Percentiles rank a stretch among this genome's conserved stretches.
Evolutionary conservation across 2,113 vertebrate species (phyloP).

Genomic region (Ictalurus furcatus): DNA sequence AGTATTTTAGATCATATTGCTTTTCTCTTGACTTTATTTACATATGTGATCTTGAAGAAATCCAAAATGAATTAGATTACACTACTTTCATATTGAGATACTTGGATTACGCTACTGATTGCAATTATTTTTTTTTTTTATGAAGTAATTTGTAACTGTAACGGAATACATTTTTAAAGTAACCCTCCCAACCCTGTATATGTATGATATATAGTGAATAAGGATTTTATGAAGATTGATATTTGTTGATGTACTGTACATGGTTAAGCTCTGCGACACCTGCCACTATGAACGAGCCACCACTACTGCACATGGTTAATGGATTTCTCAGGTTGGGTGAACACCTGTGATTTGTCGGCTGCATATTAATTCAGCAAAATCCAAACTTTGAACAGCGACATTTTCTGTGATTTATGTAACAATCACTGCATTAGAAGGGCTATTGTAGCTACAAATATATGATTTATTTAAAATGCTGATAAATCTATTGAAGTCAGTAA

Average conservation of each 20-base stretch:
- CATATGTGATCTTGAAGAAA: too few relatives aligned
- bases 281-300: background rate
- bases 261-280: background rate
- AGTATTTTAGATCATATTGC: too few relatives aligned
- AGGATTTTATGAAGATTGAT: background rate
- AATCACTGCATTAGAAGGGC: background rate
- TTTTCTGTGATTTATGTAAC: background rate
- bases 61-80: too few relatives aligned
- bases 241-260: background rate
- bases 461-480: conserved; percentile 1
- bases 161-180: too few relatives aligned
- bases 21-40: too few relatives aligned
- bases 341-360: background rate
- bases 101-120: too few relatives aligned
- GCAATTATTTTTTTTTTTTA: too few relatives aligned
- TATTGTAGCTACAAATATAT: background rate
- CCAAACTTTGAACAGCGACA: background rate
- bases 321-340: conserved; percentile 13
- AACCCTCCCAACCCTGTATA: too few relatives aligned
- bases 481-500: conserved; percentile 8
- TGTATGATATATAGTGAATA: background rate
- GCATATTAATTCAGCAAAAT: background rate
- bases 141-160: too few relatives aligned
- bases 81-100: too few relatives aligned
- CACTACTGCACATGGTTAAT: background rate